A percentile compares a stretch with the other conserved stretches of the same genome.
These are phyloP conservation scores for Trilocha varians DNA, from an alignment of 2,888 invertebrate species.

Conservation along the genomic window DNA sequence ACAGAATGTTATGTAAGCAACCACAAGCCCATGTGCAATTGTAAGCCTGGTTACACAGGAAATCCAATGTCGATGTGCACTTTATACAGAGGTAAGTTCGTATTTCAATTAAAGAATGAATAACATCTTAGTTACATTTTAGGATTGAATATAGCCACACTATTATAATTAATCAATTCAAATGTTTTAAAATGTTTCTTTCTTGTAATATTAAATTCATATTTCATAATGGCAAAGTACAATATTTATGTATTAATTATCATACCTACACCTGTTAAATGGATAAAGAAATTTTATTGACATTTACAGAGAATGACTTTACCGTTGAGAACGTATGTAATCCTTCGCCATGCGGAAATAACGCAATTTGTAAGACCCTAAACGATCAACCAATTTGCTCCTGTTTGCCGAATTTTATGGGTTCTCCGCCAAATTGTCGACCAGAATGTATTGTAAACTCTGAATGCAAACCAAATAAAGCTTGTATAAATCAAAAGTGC, in stretches of 20 bases:
- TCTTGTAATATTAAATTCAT: too few species aligned
- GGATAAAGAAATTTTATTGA: too few species aligned
- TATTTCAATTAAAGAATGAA: too few species aligned
- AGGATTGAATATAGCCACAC: background rate
- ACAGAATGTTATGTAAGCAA: slow-evolving; percentile 78
- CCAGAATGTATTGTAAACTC: slow-evolving; percentile 78
- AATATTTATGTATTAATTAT: too few species aligned
- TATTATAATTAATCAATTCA: background rate
- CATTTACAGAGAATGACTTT: slow-evolving; percentile 44
- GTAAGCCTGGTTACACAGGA: slow-evolving; percentile 75
- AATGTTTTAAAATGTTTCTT: too few species aligned
- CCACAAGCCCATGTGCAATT: slow-evolving; percentile 77
- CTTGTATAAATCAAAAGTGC: slow-evolving; percentile 80
- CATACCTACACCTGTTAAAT: too few species aligned
- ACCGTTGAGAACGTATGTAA: slow-evolving; percentile 75
- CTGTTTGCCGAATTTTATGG: slow-evolving; percentile 78
- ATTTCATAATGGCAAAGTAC: too few species aligned
- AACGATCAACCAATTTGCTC: slow-evolving; percentile 82
- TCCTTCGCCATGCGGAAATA: slow-evolving; percentile 82
- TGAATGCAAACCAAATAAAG: slow-evolving; percentile 76
- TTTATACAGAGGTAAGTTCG: slow-evolving; percentile 45
- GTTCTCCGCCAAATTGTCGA: slow-evolving; percentile 76
- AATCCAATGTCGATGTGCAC: slow-evolving; percentile 76
- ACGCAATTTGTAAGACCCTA: slow-evolving; percentile 81
- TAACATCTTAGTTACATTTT: too few species aligned